A percentile compares a stretch with the other conserved stretches of the same genome.
phyloP scores from a whole-genome alignment of 2,797 vertebrate species.

The Siniperca obscura region DNA sequence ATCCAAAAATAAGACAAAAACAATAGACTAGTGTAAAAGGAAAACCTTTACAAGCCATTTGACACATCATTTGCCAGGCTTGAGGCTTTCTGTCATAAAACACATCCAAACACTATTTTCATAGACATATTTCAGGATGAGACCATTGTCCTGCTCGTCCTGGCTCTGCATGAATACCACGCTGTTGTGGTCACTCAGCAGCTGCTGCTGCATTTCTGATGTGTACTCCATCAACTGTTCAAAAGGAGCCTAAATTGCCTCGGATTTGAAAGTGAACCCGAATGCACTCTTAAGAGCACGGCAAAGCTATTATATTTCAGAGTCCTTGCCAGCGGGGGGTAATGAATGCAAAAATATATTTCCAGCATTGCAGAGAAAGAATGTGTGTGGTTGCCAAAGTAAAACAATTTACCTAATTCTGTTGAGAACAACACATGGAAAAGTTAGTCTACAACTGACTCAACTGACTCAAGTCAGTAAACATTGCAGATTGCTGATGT shows the following conservation, averaged over 20 bases:
- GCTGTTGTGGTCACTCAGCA: slow-evolving; percentile 69
- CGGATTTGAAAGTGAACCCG: slow-evolving; percentile 62
- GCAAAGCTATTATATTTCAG: slow-evolving; percentile 59
- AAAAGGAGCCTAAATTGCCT: slow-evolving; percentile 70
- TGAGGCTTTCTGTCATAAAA: slow-evolving; percentile 58
- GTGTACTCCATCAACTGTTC: slow-evolving; percentile 63
- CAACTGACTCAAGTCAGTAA: slow-evolving; percentile 25
- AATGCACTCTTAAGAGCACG: slow-evolving; percentile 60
- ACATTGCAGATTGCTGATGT: slow-evolving; percentile 41
- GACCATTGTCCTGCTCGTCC: slow-evolving; percentile 61
- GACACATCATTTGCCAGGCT: slow-evolving; percentile 49
- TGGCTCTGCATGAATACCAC: slow-evolving; percentile 69
- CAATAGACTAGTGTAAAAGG: slow-evolving; percentile 29
- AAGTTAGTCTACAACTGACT: slow-evolving; percentile 32
- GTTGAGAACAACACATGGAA: slow-evolving; percentile 39
- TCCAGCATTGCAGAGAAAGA: slow-evolving; percentile 16
- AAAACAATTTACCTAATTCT: slow-evolving; percentile 37
- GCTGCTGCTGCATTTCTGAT: slow-evolving; percentile 75
- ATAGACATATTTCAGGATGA: slow-evolving; percentile 63
- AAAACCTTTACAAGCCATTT: slow-evolving; percentile 48
- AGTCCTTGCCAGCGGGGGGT: slow-evolving; percentile 60
- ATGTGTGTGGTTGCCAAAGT: slow-evolving; percentile 25
- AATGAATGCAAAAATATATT: slow-evolving; percentile 50
- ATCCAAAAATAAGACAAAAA: slow-evolving; percentile 28
- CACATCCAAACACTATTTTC: slow-evolving; percentile 61